Evolutionary conservation across 2,888 invertebrate species (phyloP), one percentile per base, ranked within the genome.

Genomic region (Phengaris alcon): DNA sequence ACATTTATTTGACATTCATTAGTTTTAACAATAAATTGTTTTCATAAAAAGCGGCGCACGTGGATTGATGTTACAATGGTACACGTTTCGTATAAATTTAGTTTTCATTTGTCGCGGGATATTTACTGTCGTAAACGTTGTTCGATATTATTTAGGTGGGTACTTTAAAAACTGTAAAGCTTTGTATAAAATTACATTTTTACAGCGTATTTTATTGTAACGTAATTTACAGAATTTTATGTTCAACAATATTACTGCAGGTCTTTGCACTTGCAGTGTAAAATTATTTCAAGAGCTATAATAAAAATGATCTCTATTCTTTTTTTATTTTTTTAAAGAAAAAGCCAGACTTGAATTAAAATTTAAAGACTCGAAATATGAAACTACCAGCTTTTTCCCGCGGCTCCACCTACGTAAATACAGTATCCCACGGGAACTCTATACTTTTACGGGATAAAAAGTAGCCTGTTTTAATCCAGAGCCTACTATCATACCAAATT

Each of bases 1-100:
- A 69, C 69, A 69, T 69, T 46, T 69, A 48, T 69, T 69, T 48
- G 69, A 64, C 48, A 48, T 69, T 69, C 69, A 48, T 69, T 64
- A 64, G 69, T 48, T 48, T 69, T 48, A 48, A 15, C 48, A 69
- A 69, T 15, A 48, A 48, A 69, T 69, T 48, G 64, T 64, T 69
- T 46, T 46, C n/a, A n/a, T 35, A 69, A 69, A 69, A 69, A 48
- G 15, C 15, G 48, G 48, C 10, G 46, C 48, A 69, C 15, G 8
- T n/a, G 69, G 48, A 69, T 48, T 46, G n/a, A 69, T 48, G 15
- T 69, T 69, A 48, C 35, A 68, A 3, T 12, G 6, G 68, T 46
- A 59, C 64, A 44, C 64, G 64, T 35, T 64, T 6, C 6, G 10
- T 64, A 44, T 52, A 64, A 12, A 35, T 64, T 64, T 64, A 35